Base-by-base conservation (phyloP, 1,140 invertebrate genomes). In the Sycophaga agraensis region DNA sequence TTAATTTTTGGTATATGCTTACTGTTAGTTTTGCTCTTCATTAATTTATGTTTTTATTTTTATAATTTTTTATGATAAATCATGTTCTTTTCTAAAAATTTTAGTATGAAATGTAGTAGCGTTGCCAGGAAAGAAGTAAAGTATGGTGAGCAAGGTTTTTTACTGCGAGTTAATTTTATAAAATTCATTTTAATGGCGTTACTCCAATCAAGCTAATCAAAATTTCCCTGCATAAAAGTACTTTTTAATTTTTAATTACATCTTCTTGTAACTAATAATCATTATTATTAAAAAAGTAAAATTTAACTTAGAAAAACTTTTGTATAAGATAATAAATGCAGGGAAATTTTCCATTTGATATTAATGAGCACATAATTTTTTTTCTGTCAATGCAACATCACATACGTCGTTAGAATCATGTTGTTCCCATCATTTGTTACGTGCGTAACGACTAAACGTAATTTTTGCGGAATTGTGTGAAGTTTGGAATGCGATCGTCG, bases 391-490 rank as follows among this genome's bases (percentile, higher is more conserved):
- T 63, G 35, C 37, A 62, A 56, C 45, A 35, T 62, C 51, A 62
- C 53, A 56, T 56, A 62, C 53, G 34, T 56, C 14, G 24, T 43
- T 35, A 39, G 49, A 61, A 54, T 55, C 42, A 45, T 48, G 43
- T 42, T 49, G 59, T 56, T 40, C 37, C 59, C 59, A 54, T 61
- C 34, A 1, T 54, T 55, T 31, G 43, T 48, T 46, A 62, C 26
- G 59, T 54, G 43, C 24, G 26, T 39, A 61, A 48, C 40, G 21
- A 62, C 31, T 42, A 55, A 62, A 50, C 51, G 26, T 46, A 48
- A 56, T 50, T 34, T 50, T 56, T 62, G 43, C 24, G 53, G 59
- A 62, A 46, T 51, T 60, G 50, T 48, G 39, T 60, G 58, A 60
- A 48, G 59, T 56, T 56, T 49, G 59, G 50, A 56, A 62, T 62